phyloP scores from a whole-genome alignment of 2,113 vertebrate genomes.

The Brienomyrus brachyistius region DNA sequence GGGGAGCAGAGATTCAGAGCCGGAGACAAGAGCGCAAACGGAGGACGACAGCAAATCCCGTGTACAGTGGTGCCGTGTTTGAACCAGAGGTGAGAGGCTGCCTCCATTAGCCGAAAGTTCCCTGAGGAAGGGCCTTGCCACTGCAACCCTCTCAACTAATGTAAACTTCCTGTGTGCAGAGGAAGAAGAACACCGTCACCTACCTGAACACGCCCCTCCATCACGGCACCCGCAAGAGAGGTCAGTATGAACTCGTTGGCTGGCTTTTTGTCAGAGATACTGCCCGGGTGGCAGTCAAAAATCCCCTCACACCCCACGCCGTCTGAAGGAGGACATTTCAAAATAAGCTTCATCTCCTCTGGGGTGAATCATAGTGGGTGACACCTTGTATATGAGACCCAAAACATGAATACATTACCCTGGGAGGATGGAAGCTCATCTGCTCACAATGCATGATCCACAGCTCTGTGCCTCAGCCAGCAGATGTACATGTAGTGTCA shows the following conservation, averaged over 20 bases:
- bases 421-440: not conserved
- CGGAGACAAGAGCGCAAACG: slow-evolving; percentile 94
- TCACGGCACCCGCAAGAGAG: slow-evolving; percentile 94
- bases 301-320: not conserved
- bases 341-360: not conserved
- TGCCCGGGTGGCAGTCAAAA: not conserved
- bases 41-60: slow-evolving; percentile 95
- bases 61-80: slow-evolving; percentile 94
- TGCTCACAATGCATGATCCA: not conserved
- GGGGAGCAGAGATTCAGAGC: slow-evolving; percentile 89
- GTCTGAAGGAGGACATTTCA: not conserved
- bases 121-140: not conserved
- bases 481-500: not conserved
- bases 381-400: not conserved
- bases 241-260: slow-evolving; percentile 55
- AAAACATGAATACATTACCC: not conserved
- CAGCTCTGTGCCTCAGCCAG: not conserved
- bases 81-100: slow-evolving; percentile 83
- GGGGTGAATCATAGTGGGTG: not conserved
- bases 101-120: not conserved
- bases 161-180: slow-evolving; percentile 55
- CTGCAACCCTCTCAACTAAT: not conserved
- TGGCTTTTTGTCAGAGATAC: not conserved
- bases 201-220: slow-evolving; percentile 97
- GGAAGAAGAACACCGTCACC: slow-evolving; percentile 94